Evolutionary conservation across 1,140 invertebrate species (phyloP).

Genomic region (Stratiolaelaps scimitus): DNA sequence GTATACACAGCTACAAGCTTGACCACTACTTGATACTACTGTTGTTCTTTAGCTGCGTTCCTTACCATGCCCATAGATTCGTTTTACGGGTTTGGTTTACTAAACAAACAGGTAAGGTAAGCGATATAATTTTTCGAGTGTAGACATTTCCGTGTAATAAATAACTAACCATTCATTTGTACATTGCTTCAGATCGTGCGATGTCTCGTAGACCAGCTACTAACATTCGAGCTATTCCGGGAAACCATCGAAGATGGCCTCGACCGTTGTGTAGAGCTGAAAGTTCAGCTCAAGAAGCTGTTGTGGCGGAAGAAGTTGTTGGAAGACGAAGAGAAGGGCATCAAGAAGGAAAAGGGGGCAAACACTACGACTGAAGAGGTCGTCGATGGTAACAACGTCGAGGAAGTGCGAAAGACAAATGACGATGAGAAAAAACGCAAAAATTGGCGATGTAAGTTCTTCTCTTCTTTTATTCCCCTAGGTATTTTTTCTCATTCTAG

Average conservation of each 20-base stretch:
- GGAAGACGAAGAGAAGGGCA: constrained; percentile 22
- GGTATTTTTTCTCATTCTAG: too few species aligned
- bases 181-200: neutral
- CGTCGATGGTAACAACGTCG: neutral
- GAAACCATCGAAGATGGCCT: constrained; percentile 19
- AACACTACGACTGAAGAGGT: neutral
- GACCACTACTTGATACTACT: too few species aligned
- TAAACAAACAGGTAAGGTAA: too few species aligned
- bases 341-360: constrained; percentile 14
- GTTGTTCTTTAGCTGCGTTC: too few species aligned
- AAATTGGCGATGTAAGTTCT: constrained; percentile 7
- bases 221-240: constrained; percentile 12
- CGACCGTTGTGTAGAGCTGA: constrained; percentile 9
- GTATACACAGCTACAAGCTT: too few species aligned
- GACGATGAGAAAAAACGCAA: constrained; percentile 19
- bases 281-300: constrained; percentile 19
- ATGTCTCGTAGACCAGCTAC: constrained; percentile 15
- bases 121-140: too few species aligned
- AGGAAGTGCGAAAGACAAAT: neutral
- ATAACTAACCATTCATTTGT: neutral
- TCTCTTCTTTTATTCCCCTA: too few species aligned
- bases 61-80: too few species aligned
- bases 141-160: too few species aligned
- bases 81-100: too few species aligned
- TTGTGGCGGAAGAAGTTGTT: constrained; percentile 6